Percentiles rank a stretch among this genome's conserved stretches.
phyloP scores from a whole-genome alignment of 2,113 vertebrate species.

The Myotis davidii region DNA sequence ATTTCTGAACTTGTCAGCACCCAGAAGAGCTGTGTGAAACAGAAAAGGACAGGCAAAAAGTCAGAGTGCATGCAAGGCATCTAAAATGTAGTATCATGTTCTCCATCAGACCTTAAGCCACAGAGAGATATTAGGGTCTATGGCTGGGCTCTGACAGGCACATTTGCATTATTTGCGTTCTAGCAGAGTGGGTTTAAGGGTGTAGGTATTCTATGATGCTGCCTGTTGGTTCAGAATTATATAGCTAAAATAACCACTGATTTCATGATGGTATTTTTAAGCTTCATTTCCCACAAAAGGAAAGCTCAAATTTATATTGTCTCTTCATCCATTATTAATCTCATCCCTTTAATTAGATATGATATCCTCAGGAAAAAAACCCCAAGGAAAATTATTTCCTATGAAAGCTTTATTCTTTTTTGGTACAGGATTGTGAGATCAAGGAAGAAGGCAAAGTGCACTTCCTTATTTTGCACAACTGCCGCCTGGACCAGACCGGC shows the following conservation, averaged over 20 bases:
- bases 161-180: background rate
- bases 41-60: constrained; percentile 55
- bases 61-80: constrained; percentile 38
- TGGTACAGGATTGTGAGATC: constrained; percentile 94
- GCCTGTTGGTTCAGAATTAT: background rate
- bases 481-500: constrained; percentile 93
- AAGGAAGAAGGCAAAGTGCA: constrained; percentile 95
- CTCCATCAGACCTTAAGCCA: background rate
- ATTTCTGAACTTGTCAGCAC: constrained; percentile 71
- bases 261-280: background rate
- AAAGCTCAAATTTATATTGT: background rate
- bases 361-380: background rate
- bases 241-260: background rate
- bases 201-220: background rate
- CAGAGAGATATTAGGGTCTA: background rate
- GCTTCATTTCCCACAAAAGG: background rate
- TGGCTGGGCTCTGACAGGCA: background rate
- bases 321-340: background rate
- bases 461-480: constrained; percentile 92
- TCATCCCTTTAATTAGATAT: background rate
- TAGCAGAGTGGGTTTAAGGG: background rate
- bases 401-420: background rate
- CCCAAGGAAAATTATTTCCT: background rate
- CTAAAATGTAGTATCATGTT: constrained; percentile 48
- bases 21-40: background rate